Base-by-base conservation (phyloP, 2,888 invertebrate species). In the Phaonia tiefii region DNA sequence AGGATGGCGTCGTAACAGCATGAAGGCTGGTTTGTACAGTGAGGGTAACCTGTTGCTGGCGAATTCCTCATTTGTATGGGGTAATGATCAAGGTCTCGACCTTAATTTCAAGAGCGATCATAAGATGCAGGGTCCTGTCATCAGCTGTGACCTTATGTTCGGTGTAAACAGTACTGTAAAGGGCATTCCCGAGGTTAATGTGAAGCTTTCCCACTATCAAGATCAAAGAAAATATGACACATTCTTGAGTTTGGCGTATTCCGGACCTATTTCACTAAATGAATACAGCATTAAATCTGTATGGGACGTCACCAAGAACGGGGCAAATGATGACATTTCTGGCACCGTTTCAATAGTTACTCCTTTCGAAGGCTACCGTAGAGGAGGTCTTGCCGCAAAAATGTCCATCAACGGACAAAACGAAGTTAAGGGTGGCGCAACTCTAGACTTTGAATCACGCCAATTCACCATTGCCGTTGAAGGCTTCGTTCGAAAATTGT, bases 401-500 rank as follows among this genome's bases (percentile, higher is more conserved):
- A 92, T 96, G 75, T 92, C 93, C 44, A 87, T 95, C 0, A 93
- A 93, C 10, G 92, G 94, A 67, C 92, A 93, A 78, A 92, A 93
- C 83, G 92, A 93, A 83, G 92, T 96, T 51, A 91, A 93, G 76
- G 96, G 96, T 1, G 93, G 93, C 1, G 95, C 95, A 0, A 93
- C 94, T 79, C 88, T 96, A 44, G 94, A 95, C 83, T 90, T 96
- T 22, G 95, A 96, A 85, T 93, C 94, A 44, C 93, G 94, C 84
- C 93, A 94, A 44, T 93, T 95, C 79, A 94, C 94, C 1, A 92
- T 94, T 2, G 92, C 92, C 74, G 92, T 95, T 25, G 92, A 94
- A 87, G 95, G 96, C 5, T 93, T 95, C 89, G 92, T 95, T 84
- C 93, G 93, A 65, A 93, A 93, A 58, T 90, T 96, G 22, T 95